Evolutionary conservation across 2,797 vertebrate species (phyloP).

Genomic region (Chromis chromis): DNA sequence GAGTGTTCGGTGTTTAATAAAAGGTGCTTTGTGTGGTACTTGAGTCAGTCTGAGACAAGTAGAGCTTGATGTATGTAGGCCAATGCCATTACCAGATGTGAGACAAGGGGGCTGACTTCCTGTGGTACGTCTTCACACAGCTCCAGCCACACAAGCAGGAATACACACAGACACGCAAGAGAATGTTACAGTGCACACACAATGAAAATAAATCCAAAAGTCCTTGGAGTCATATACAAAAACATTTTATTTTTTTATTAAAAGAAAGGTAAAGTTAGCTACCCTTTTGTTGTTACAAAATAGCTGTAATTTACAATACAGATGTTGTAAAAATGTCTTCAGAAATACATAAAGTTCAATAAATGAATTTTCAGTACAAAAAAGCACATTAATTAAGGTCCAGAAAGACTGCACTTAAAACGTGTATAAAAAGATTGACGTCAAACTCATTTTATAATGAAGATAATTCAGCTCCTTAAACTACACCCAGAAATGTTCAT

Average conservation of each 20-base stretch:
- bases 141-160: conserved; percentile 1
- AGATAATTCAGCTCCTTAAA: conserved; percentile 26
- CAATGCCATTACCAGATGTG: conserved; percentile 83
- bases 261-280: conserved; percentile 57
- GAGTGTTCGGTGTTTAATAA: conserved; percentile 50
- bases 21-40: conserved; percentile 50
- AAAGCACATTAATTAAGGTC: conserved; percentile 20
- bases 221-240: conserved; percentile 35
- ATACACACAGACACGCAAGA: conserved; percentile 29
- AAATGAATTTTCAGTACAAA: conserved; percentile 53
- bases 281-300: conserved; percentile 61
- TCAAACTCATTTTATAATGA: conserved; percentile 18
- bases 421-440: conserved; percentile 30
- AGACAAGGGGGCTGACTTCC: conserved; percentile 71
- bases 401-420: conserved; percentile 30
- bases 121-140: conserved; percentile 52
- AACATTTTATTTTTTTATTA: conserved; percentile 76
- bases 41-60: conserved; percentile 34
- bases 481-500: conserved; percentile 17
- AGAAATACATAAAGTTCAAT: conserved; percentile 61
- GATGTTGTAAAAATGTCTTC: conserved; percentile 50
- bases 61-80: conserved; percentile 65
- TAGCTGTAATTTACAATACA: conserved; percentile 72
- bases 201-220: conserved; percentile 41
- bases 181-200: conserved; percentile 9